Conservation (phyloP, 2,888 invertebrate genomes). For the Aelia acuminata region DNA sequence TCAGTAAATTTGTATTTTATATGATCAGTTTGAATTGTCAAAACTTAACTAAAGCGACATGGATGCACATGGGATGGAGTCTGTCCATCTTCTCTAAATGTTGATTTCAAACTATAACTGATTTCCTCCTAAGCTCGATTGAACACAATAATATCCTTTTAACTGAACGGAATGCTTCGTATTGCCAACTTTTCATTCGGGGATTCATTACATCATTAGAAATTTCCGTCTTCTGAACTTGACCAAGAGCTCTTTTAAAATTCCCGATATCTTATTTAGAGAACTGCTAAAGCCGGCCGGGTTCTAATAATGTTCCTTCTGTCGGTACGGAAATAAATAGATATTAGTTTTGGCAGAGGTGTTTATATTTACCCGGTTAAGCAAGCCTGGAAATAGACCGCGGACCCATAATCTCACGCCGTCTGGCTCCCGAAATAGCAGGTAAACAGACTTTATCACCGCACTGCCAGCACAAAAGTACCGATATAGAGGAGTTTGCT, state of each 20-base stretch:
- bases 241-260: not conserved
- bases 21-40: too few relatives aligned
- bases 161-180: too few relatives aligned
- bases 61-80: too few relatives aligned
- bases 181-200: too few relatives aligned
- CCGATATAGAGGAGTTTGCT: not conserved
- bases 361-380: constrained; percentile 38
- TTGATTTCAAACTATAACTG: too few relatives aligned
- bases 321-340: constrained; percentile 26
- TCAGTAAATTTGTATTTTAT: too few relatives aligned
- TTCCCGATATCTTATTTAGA: not conserved
- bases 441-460: constrained; percentile 35
- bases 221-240: not conserved
- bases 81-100: too few relatives aligned
- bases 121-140: too few relatives aligned
- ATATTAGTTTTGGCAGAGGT: constrained; percentile 38
- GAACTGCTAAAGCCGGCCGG: not conserved
- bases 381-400: not conserved
- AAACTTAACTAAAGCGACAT: too few relatives aligned
- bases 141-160: too few relatives aligned
- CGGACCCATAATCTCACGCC: constrained; percentile 24
- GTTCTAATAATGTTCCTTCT: constrained; percentile 11
- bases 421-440: constrained; percentile 34
- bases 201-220: not conserved
- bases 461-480: not conserved